phyloP scores from a whole-genome alignment of 2,113 vertebrate species.

The Hippocampus comes region DNA sequence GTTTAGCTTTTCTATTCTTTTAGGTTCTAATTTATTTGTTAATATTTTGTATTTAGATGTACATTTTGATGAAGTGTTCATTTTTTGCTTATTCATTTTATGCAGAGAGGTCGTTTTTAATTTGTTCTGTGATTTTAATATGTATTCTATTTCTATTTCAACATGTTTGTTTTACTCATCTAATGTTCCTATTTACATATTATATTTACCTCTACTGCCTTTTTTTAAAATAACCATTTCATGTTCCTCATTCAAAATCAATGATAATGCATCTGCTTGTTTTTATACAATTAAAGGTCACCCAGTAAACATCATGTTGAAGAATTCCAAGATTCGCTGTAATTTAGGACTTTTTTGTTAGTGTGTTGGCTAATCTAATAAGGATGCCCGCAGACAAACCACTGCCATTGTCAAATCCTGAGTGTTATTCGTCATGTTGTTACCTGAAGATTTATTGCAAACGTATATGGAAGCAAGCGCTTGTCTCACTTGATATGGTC shows the following conservation, averaged over 20 bases:
- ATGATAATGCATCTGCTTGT: background rate
- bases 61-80: background rate
- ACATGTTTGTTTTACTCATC: background rate
- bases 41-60: background rate
- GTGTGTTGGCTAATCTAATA: slow-evolving; percentile 58
- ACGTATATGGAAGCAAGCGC: slow-evolving; percentile 4
- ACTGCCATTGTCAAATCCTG: slow-evolving; percentile 18
- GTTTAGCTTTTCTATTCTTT: background rate
- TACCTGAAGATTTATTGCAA: slow-evolving; percentile 36
- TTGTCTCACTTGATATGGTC: slow-evolving; percentile 4
- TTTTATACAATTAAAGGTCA: background rate
- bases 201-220: background rate
- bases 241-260: background rate
- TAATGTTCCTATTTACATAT: background rate
- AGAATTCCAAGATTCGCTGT: slow-evolving; percentile 8
- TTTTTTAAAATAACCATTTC: background rate
- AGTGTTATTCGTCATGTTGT: slow-evolving; percentile 22
- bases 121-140: background rate
- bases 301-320: background rate
- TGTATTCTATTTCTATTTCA: background rate
- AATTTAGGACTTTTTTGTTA: slow-evolving; percentile 40
- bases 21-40: background rate
- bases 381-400: slow-evolving; percentile 27
- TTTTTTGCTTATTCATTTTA: background rate
- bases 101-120: background rate